Conservation (phyloP, 2,888 invertebrate genomes). For the Agriopis marginaria region DNA sequence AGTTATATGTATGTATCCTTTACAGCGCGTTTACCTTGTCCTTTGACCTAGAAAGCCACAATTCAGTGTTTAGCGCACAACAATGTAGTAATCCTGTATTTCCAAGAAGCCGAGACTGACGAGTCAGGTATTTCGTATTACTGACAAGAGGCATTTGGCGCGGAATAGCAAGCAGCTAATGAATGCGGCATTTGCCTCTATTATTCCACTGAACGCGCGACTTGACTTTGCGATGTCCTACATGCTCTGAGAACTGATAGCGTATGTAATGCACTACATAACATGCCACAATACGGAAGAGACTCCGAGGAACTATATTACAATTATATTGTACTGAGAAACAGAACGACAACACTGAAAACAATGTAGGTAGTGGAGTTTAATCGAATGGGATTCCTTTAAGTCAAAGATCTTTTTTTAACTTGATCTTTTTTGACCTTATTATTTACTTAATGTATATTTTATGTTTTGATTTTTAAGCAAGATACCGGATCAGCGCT, state of each 20-base stretch:
- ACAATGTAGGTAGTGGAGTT: too few species aligned
- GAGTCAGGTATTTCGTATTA: slow-evolving; percentile 28
- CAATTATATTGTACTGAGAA: background rate
- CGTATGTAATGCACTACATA: slow-evolving; percentile 18
- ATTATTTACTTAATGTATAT: too few species aligned
- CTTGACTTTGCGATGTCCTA: slow-evolving; percentile 32
- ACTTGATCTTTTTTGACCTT: too few species aligned
- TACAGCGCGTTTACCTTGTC: slow-evolving; percentile 16
- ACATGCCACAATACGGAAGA: slow-evolving; percentile 13
- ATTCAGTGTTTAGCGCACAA: slow-evolving; percentile 25
- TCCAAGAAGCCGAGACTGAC: slow-evolving; percentile 15
- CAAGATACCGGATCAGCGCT: too few species aligned
- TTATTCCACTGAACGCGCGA: slow-evolving; percentile 37
- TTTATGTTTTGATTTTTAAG: too few species aligned
- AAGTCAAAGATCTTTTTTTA: too few species aligned
- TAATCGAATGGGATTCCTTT: too few species aligned
- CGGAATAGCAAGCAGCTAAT: slow-evolving; percentile 40
- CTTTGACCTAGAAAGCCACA: slow-evolving; percentile 30
- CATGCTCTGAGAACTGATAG: slow-evolving; percentile 14
- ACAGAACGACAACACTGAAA: background rate
- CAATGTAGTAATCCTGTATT: slow-evolving; percentile 22
- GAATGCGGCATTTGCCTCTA: slow-evolving; percentile 42
- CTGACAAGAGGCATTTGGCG: slow-evolving; percentile 28
- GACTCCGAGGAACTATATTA: background rate
- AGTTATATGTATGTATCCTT: background rate